Evolutionary conservation across 2,888 invertebrate species (phyloP).

Genomic region (Dicranocentrus wangi): DNA sequence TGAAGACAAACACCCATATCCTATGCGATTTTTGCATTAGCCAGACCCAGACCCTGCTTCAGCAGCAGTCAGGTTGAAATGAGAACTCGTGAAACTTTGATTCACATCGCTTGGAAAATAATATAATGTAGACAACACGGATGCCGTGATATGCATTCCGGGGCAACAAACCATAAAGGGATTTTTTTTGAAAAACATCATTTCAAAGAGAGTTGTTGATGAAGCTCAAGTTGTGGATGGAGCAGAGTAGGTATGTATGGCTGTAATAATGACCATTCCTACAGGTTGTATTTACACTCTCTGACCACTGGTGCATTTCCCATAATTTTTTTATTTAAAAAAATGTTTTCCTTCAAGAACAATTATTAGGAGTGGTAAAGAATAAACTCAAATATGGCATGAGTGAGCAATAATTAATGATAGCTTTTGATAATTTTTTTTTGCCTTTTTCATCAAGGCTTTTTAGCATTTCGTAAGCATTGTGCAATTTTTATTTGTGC

Average conservation of each 20-base stretch:
- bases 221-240: neutral
- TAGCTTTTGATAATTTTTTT: no score
- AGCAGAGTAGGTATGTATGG: neutral
- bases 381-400: neutral
- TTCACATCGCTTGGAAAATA: conserved; percentile 13
- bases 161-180: neutral
- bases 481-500: no score
- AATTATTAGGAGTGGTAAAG: neutral
- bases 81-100: neutral
- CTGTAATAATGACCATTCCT: conserved; percentile 2
- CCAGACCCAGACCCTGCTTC: neutral
- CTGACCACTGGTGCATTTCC: conserved; percentile 8
- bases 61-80: neutral
- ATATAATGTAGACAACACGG: no score
- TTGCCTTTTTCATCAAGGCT: no score
- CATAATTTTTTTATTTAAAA: conserved; percentile 2
- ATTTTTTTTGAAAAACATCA: neutral
- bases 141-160: no score
- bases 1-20: conserved; percentile 46
- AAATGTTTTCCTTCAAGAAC: neutral
- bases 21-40: neutral
- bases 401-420: neutral
- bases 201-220: neutral
- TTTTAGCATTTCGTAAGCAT: no score
- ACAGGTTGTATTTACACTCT: conserved; percentile 17